A percentile compares a stretch with the other conserved stretches of the same genome.
Evolutionary conservation across 2,888 invertebrate species (phyloP).

Genomic region (Drosophila subquinaria): DNA sequence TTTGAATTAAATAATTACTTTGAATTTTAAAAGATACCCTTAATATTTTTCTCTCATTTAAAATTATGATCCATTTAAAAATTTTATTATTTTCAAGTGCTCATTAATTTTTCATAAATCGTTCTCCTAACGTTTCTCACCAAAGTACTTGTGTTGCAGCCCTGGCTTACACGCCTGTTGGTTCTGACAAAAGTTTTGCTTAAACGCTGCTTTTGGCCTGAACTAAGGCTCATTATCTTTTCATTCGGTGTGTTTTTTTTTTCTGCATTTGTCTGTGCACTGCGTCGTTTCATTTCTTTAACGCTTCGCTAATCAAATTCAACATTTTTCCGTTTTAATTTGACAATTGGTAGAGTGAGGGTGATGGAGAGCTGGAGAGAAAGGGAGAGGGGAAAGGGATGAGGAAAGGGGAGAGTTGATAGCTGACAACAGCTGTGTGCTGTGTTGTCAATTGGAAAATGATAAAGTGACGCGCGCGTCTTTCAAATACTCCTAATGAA

Average conservation of each 20-base stretch:
- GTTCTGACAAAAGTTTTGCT: constrained; percentile 65
- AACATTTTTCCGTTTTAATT: constrained; percentile 80
- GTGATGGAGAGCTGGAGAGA: neutral
- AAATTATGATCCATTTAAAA: too few species aligned
- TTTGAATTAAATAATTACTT: too few species aligned
- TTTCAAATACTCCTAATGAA: constrained; percentile 38
- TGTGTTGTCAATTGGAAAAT: constrained; percentile 79
- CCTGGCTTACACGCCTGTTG: constrained; percentile 57
- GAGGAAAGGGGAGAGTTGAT: neutral
- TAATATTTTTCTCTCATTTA: too few species aligned
- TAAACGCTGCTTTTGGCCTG: constrained; percentile 61
- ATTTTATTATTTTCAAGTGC: too few species aligned
- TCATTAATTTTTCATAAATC: neutral
- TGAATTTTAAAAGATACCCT: too few species aligned
- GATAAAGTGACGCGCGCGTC: constrained; percentile 67
- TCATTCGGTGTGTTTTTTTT: constrained; percentile 31
- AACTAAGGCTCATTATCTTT: constrained; percentile 74
- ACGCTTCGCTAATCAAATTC: constrained; percentile 82
- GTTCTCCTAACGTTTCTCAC: neutral
- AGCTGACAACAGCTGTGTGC: constrained; percentile 69
- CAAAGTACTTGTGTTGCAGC: constrained; percentile 14
- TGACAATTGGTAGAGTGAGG: constrained; percentile 67
- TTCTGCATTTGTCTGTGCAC: constrained; percentile 36
- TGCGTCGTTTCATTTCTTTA: constrained; percentile 66
- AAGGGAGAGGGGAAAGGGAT: neutral